These are phyloP conservation scores for Lophotis ruficrista DNA, from an alignment of 2,113 vertebrate genomes.

Conservation along the genomic window DNA sequence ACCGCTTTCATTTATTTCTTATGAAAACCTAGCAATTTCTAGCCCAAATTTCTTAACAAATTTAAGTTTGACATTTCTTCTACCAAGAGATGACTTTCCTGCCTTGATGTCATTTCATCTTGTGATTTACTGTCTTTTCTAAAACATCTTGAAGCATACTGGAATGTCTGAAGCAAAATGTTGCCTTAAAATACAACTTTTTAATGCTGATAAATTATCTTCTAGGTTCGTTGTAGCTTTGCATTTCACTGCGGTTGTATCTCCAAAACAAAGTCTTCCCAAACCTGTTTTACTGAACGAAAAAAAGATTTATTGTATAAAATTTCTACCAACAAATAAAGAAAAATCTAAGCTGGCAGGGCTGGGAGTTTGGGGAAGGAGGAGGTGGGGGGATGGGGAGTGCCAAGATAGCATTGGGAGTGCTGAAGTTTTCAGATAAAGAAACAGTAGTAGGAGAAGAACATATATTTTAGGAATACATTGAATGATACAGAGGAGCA, in stretches of 20 bases:
- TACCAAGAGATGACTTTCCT: background rate
- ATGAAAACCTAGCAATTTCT: background rate
- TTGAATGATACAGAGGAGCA: background rate
- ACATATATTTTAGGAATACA: background rate
- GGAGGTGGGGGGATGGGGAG: background rate
- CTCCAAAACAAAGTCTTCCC: background rate
- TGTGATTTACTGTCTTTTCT: background rate
- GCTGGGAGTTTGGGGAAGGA: background rate
- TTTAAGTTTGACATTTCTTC: background rate
- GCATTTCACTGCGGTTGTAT: background rate
- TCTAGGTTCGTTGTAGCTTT: background rate
- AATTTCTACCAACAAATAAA: background rate
- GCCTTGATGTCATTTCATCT: background rate
- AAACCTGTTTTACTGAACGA: background rate
- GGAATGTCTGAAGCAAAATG: background rate
- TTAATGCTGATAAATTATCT: background rate
- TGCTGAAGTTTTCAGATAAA: background rate
- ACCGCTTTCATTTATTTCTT: background rate
- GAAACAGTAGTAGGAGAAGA: background rate
- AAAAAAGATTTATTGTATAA: background rate
- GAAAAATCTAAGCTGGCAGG: background rate
- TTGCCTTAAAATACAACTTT: background rate
- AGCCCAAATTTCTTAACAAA: background rate
- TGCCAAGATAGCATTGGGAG: background rate
- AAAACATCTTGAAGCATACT: background rate